Evolutionary conservation across 2,113 vertebrate species (phyloP).

Genomic region (Epinephelus fuscoguttatus): DNA sequence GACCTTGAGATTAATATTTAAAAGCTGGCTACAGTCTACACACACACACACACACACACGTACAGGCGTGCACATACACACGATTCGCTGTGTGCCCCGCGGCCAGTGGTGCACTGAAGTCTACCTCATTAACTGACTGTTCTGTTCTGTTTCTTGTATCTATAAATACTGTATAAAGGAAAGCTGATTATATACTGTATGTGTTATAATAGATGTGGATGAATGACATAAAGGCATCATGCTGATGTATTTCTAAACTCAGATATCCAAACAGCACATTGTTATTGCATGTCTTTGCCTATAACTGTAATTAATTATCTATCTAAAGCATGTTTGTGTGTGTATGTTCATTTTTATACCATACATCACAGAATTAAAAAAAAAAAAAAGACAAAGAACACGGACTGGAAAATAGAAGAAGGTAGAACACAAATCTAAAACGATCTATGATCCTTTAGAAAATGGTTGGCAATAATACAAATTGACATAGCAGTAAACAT

Average conservation of each 20-base stretch:
- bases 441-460: not conserved
- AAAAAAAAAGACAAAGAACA: not conserved
- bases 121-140: constrained; percentile 76
- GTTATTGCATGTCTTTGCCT: not conserved
- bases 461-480: constrained; percentile 23
- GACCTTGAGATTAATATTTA: constrained; percentile 87
- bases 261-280: not conserved
- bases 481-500: not conserved
- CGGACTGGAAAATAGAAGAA: not conserved
- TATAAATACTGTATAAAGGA: constrained; percentile 70
- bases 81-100: constrained; percentile 57
- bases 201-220: constrained; percentile 21
- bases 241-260: not conserved
- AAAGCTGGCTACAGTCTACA: constrained; percentile 75
- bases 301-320: not conserved
- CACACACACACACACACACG: constrained; percentile 23
- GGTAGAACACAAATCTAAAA: not conserved
- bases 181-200: constrained; percentile 40
- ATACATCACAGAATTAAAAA: not conserved
- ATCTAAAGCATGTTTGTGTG: not conserved
- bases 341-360: not conserved
- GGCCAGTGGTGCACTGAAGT: constrained; percentile 72
- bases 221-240: not conserved
- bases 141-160: constrained; percentile 60
- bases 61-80: constrained; percentile 6